These are phyloP conservation scores for Drosophila funebris DNA, from an alignment of 1,140 invertebrate genomes.

Conservation along the genomic window DNA sequence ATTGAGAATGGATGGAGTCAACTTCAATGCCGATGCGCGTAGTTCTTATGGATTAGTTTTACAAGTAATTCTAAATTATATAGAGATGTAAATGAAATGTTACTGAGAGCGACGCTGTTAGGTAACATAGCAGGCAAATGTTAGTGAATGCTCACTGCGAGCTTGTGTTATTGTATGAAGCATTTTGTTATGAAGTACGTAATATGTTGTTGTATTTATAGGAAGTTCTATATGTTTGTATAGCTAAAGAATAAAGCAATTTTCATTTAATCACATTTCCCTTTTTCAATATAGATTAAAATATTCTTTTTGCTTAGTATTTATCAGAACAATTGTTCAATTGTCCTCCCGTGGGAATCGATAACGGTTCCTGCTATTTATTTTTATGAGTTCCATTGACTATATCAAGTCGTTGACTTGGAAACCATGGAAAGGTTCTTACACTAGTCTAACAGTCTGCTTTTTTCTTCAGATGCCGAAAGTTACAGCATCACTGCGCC, in stretches of 20 bases:
- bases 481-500: conserved; percentile 84
- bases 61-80: neutral
- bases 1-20: neutral
- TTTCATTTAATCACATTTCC: too few relatives aligned
- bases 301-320: too few relatives aligned
- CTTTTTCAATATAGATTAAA: too few relatives aligned
- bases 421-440: too few relatives aligned
- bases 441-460: neutral
- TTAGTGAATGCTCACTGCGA: neutral
- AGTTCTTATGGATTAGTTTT: neutral
- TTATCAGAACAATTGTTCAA: too few relatives aligned
- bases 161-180: neutral
- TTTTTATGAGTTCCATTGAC: too few relatives aligned
- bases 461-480: conserved; percentile 57
- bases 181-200: neutral
- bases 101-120: neutral
- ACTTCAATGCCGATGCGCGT: conserved; percentile 36
- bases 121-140: neutral
- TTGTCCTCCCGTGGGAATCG: too few relatives aligned
- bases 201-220: too few relatives aligned
- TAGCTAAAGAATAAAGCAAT: too few relatives aligned
- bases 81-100: neutral
- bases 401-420: too few relatives aligned
- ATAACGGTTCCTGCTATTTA: too few relatives aligned
- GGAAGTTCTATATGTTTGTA: too few relatives aligned